A percentile compares a stretch with the other conserved stretches of the same genome.
phyloP scores from a whole-genome alignment of 2,797 vertebrate genomes.

The Crocidura indochinensis region DNA sequence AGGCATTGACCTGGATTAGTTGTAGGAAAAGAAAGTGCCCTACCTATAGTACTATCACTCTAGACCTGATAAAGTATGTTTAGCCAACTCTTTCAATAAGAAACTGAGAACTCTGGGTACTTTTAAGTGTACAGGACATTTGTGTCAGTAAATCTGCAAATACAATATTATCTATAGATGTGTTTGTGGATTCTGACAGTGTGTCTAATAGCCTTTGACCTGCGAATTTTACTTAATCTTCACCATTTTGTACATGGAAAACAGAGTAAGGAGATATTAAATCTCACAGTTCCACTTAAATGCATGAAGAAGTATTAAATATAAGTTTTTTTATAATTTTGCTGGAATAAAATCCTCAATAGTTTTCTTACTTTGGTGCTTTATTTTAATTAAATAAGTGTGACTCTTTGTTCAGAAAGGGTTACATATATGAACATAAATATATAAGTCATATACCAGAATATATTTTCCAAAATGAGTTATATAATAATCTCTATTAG shows the following conservation, averaged over 20 bases:
- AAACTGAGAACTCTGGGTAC: neutral
- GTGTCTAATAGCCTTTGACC: neutral
- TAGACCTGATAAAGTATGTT: neutral
- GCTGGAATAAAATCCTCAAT: neutral
- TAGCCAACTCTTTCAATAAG: neutral
- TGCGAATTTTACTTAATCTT: neutral
- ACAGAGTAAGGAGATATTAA: neutral
- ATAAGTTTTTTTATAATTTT: neutral
- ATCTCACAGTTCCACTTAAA: neutral
- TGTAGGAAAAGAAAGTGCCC: too few species aligned
- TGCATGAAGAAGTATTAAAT: neutral
- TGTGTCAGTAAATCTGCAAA: neutral
- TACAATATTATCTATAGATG: neutral
- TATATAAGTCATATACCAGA: neutral
- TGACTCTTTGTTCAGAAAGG: neutral
- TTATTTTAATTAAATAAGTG: neutral
- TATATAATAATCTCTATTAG: neutral
- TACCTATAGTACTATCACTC: too few species aligned
- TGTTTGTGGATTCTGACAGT: neutral
- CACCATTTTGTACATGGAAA: neutral
- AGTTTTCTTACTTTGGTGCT: neutral
- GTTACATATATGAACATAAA: neutral
- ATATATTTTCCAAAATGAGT: neutral
- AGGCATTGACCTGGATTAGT: too few species aligned
- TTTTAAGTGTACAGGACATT: neutral